Conservation (phyloP, 2,888 invertebrate genomes). For the Lypha dubia region DNA sequence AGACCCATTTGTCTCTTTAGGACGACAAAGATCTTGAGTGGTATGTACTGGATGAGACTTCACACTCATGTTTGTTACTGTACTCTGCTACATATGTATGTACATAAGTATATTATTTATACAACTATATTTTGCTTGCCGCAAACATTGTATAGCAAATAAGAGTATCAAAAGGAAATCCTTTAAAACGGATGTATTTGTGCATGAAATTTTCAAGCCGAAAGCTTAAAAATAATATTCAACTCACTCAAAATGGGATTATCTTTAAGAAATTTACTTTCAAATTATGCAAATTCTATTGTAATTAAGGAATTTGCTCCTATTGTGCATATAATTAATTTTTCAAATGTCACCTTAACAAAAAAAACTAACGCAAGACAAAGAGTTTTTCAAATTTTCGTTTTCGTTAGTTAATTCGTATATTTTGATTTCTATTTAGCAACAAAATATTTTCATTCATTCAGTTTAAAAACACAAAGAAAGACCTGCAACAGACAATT, state of each 20-base stretch:
- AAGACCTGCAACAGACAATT: slow-evolving; percentile 23
- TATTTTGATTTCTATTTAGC: not conserved
- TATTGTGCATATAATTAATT: slow-evolving; percentile 27
- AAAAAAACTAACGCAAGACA: slow-evolving; percentile 23
- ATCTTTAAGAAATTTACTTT: not conserved
- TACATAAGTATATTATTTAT: too few relatives aligned
- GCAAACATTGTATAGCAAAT: too few relatives aligned
- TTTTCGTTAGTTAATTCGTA: slow-evolving; percentile 43
- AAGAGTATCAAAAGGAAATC: too few relatives aligned
- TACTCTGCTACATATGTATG: too few relatives aligned
- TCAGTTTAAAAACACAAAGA: slow-evolving; percentile 20
- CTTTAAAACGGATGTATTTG: too few relatives aligned
- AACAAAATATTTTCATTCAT: slow-evolving; percentile 20
- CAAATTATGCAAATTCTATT: not conserved
- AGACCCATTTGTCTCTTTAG: too few relatives aligned
- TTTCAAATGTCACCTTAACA: slow-evolving; percentile 65
- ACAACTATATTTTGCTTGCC: too few relatives aligned
- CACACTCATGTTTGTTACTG: too few relatives aligned
- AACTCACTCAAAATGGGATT: not conserved
- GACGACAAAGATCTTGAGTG: too few relatives aligned
- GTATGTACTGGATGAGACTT: too few relatives aligned
- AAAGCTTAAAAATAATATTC: too few relatives aligned
- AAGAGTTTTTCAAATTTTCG: slow-evolving; percentile 22
- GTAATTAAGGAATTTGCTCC: slow-evolving; percentile 16
- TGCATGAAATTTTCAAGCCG: too few relatives aligned